Conservation (phyloP, 2,888 invertebrate species). For the Tribolium freemani region DNA sequence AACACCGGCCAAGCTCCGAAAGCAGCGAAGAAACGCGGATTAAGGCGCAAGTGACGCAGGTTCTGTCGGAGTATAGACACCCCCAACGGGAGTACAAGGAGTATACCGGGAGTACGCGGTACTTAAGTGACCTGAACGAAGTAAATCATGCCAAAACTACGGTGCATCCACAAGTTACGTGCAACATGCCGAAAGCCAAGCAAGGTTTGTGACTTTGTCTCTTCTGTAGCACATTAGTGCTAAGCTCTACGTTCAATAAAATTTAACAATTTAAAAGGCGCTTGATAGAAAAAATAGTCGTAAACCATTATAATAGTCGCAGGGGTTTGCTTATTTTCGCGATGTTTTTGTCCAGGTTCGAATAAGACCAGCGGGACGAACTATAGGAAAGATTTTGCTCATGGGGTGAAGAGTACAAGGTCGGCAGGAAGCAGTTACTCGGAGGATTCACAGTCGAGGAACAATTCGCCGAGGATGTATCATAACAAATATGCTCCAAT, state of each 20-base stretch:
- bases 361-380: constrained; percentile 71
- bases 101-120: constrained; percentile 64
- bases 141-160: constrained; percentile 61
- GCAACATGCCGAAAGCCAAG: constrained; percentile 71
- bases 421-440: constrained; percentile 72
- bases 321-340: too few relatives aligned
- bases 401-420: constrained; percentile 71
- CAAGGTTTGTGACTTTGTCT: constrained; percentile 46
- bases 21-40: constrained; percentile 63
- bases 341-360: constrained; percentile 41
- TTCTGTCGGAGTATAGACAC: constrained; percentile 72
- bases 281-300: too few relatives aligned
- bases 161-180: constrained; percentile 73
- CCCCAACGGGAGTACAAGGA: constrained; percentile 71
- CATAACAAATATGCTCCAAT: constrained; percentile 56
- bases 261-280: too few relatives aligned
- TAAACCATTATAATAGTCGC: too few relatives aligned
- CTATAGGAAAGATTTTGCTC: constrained; percentile 81
- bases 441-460: constrained; percentile 67
- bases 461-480: constrained; percentile 58
- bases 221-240: too few relatives aligned
- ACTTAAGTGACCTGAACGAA: constrained; percentile 53
- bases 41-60: constrained; percentile 71
- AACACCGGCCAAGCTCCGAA: constrained; percentile 51
- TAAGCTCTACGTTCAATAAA: too few relatives aligned